A percentile compares a stretch with the other conserved stretches of the same genome.
Evolutionary conservation across 2,113 vertebrate species (phyloP).

Genomic region (Nicator chloris): DNA sequence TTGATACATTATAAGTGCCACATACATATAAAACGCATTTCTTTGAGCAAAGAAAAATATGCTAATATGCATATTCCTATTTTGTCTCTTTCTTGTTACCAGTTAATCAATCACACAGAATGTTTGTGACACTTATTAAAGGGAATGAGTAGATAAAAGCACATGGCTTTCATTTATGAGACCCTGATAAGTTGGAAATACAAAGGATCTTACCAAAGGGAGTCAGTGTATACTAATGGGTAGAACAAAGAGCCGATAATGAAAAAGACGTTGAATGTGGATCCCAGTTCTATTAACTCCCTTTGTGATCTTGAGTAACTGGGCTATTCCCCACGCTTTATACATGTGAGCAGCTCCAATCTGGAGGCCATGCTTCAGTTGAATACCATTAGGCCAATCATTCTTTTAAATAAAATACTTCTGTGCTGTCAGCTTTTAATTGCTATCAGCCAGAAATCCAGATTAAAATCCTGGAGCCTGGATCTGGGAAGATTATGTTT

Average conservation of each 20-base stretch:
- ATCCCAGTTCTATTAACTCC: slow-evolving; percentile 54
- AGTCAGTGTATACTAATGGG: slow-evolving; percentile 61
- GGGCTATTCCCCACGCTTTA: slow-evolving; percentile 16
- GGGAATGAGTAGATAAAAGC: slow-evolving; percentile 66
- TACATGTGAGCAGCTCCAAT: slow-evolving; percentile 5
- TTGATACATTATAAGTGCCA: slow-evolving; percentile 27
- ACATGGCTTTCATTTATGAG: slow-evolving; percentile 59
- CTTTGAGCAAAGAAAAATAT: slow-evolving; percentile 43
- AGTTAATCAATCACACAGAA: slow-evolving; percentile 63
- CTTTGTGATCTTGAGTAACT: slow-evolving; percentile 47
- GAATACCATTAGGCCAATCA: slow-evolving; percentile 29
- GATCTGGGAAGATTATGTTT: slow-evolving; percentile 39
- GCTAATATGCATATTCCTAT: slow-evolving; percentile 51
- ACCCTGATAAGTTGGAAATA: slow-evolving; percentile 63
- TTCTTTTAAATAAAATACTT: slow-evolving; percentile 37
- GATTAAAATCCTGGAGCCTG: slow-evolving; percentile 44
- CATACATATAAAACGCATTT: not conserved
- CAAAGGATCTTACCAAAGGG: slow-evolving; percentile 63
- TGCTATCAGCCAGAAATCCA: slow-evolving; percentile 45
- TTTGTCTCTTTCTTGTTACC: slow-evolving; percentile 61
- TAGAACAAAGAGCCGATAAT: slow-evolving; percentile 56
- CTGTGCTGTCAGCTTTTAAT: slow-evolving; percentile 35
- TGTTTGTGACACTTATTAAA: slow-evolving; percentile 66
- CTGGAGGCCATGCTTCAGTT: slow-evolving; percentile 1
- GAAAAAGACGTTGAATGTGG: slow-evolving; percentile 19